Evolutionary conservation across 2,888 invertebrate genomes (phyloP).

Genomic region (Meloe dianella): DNA sequence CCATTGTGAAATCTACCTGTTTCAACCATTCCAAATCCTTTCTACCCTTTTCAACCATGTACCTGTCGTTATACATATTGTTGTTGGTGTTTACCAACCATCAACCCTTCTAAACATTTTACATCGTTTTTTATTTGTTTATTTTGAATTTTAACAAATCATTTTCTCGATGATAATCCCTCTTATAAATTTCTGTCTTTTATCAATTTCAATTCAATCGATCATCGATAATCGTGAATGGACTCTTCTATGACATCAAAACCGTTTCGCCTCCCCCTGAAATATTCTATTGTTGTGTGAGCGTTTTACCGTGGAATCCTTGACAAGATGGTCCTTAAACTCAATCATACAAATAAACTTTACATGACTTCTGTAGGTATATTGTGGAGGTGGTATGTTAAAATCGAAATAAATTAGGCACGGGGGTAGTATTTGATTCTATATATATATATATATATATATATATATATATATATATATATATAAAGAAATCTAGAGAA

Average conservation of each 20-base stretch:
- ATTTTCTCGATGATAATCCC: not conserved
- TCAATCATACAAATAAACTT: not conserved
- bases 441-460: no score
- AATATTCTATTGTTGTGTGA: not conserved
- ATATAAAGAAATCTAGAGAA: slow-evolving; percentile 25
- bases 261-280: not conserved
- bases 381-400: slow-evolving; percentile 10
- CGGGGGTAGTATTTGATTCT: slow-evolving; percentile 18
- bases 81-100: not conserved
- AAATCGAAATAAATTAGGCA: slow-evolving; percentile 37
- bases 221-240: not conserved
- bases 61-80: not conserved
- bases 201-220: not conserved
- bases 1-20: slow-evolving; percentile 6
- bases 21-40: not conserved
- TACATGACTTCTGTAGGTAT: slow-evolving; percentile 8
- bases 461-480: no score
- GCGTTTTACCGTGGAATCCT: slow-evolving; percentile 5
- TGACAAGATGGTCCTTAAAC: not conserved
- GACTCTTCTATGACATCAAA: not conserved
- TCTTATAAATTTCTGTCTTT: not conserved
- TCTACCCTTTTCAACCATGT: slow-evolving; percentile 7
- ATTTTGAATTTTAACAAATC: not conserved
- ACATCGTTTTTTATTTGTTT: not conserved
- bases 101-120: not conserved